These are phyloP conservation scores for Bombus sibiricus DNA, from an alignment of 1,140 invertebrate species.

Conservation along the genomic window DNA sequence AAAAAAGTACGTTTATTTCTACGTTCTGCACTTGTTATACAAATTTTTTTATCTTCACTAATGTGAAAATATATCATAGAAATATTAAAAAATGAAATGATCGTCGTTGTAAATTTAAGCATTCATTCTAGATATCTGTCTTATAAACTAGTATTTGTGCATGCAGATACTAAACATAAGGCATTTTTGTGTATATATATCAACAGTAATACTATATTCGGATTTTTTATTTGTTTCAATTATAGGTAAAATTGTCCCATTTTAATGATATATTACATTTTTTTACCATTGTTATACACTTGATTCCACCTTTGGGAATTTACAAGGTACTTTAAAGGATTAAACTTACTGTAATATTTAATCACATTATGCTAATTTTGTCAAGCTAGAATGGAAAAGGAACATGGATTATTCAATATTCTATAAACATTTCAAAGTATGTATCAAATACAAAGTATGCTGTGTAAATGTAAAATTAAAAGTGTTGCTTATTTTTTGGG, in stretches of 20 bases:
- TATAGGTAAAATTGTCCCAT: background rate
- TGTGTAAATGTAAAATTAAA: conserved; percentile 67
- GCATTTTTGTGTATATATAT: conserved; percentile 16
- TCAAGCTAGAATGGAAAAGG: conserved; percentile 22
- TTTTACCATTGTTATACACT: conserved; percentile 32
- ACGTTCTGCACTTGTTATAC: background rate
- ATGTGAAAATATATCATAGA: background rate
- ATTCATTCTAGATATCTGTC: conserved; percentile 17
- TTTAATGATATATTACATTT: background rate
- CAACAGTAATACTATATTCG: too few relatives aligned
- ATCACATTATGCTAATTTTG: conserved; percentile 34
- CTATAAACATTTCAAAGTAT: conserved; percentile 60
- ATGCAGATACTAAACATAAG: background rate
- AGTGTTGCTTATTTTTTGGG: conserved; percentile 45
- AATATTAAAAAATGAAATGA: background rate
- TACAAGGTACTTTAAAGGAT: conserved; percentile 38
- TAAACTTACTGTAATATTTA: conserved; percentile 46
- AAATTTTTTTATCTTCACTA: background rate
- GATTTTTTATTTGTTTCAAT: background rate
- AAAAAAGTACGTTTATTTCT: background rate
- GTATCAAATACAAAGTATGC: conserved; percentile 74
- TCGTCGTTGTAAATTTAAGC: background rate
- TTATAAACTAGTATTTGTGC: conserved; percentile 1
- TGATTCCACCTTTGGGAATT: conserved; percentile 43
- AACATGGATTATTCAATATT: conserved; percentile 50